phyloP scores from a whole-genome alignment of 2,888 invertebrate species.

The Argynnis bischoffii region DNA sequence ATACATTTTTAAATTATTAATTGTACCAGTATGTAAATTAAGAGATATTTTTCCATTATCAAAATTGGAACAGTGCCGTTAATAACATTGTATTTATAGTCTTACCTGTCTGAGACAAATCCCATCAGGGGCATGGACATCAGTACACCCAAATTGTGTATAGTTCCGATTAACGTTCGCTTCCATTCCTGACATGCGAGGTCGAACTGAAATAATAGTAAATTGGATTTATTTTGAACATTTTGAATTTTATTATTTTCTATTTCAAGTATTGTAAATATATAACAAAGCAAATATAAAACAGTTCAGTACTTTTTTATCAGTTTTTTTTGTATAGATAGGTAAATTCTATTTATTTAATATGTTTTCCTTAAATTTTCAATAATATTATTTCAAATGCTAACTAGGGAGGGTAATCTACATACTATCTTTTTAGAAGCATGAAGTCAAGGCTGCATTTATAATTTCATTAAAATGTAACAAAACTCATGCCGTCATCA shows the following conservation, averaged over 20 bases:
- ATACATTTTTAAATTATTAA: too few relatives aligned
- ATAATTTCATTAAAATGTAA: too few relatives aligned
- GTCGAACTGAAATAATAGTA: conserved; percentile 63
- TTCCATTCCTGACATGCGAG: conserved; percentile 83
- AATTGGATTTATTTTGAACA: neutral
- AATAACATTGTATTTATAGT: conserved; percentile 77
- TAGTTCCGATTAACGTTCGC: conserved; percentile 84
- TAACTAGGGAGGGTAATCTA: too few relatives aligned
- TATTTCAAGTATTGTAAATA: neutral
- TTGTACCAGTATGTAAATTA: too few relatives aligned
- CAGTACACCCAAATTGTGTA: conserved; percentile 84
- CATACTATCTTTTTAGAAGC: too few relatives aligned
- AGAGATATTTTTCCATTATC: too few relatives aligned
- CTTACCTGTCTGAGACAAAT: conserved; percentile 84
- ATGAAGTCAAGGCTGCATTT: too few relatives aligned
- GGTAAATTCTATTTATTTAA: neutral
- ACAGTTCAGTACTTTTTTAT: too few relatives aligned
- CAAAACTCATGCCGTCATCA: too few relatives aligned
- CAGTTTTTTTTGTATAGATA: too few relatives aligned
- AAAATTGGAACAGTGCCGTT: conserved; percentile 49
- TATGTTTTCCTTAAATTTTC: too few relatives aligned
- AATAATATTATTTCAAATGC: too few relatives aligned
- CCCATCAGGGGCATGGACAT: conserved; percentile 83
- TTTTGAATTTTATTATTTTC: neutral
- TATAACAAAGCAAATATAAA: neutral